phyloP scores from a whole-genome alignment of 2,888 invertebrate species.

The Epistrophe grossulariae region DNA sequence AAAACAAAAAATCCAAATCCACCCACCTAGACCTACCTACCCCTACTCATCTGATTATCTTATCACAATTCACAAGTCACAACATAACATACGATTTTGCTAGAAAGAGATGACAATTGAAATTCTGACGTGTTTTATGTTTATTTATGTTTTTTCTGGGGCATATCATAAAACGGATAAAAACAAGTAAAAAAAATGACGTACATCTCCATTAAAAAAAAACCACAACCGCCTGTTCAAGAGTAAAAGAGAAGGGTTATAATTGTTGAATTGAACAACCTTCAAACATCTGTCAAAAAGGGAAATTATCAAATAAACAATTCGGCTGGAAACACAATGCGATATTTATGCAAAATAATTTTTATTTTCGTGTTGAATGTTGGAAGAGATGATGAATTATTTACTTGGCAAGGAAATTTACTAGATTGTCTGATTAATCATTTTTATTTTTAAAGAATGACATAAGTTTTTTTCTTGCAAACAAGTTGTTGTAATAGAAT shows the following conservation, averaged over 20 bases:
- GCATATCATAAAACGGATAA: slow-evolving; percentile 12
- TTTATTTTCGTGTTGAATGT: neutral
- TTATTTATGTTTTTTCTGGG: slow-evolving; percentile 71
- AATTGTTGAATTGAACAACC: neutral
- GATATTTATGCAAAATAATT: neutral
- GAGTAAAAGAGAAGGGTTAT: neutral
- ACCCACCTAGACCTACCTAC: too few relatives aligned
- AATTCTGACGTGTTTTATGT: slow-evolving; percentile 46
- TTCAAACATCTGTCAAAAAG: slow-evolving; percentile 29
- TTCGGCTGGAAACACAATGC: slow-evolving; percentile 56
- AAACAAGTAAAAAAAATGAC: neutral
- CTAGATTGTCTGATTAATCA: slow-evolving; percentile 15
- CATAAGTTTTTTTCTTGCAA: slow-evolving; percentile 16
- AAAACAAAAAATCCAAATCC: neutral
- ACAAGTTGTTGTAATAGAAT: slow-evolving; percentile 21
- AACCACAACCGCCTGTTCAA: neutral
- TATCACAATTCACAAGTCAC: too few relatives aligned
- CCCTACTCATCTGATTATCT: too few relatives aligned
- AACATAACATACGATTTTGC: slow-evolving; percentile 81
- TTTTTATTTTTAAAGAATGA: slow-evolving; percentile 53
- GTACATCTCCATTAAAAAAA: neutral
- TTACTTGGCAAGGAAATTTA: neutral
- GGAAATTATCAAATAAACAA: slow-evolving; percentile 41
- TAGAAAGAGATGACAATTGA: slow-evolving; percentile 78
- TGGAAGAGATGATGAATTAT: neutral